Evolutionary conservation across 2,888 invertebrate genomes (phyloP).

Genomic region (Nemurella pictetii): DNA sequence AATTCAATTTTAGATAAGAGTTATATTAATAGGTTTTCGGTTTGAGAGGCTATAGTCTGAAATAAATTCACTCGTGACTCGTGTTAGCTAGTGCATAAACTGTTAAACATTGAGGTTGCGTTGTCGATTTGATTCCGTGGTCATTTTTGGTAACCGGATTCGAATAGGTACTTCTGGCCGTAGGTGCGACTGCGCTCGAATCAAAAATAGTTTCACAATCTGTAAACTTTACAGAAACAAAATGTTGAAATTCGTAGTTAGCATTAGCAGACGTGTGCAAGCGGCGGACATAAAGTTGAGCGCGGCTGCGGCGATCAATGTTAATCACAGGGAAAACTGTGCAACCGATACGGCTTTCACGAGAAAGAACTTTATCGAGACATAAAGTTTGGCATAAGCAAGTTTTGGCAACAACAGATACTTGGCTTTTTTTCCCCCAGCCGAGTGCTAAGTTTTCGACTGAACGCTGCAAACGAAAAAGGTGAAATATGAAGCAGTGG

Average conservation of each 20-base stretch:
- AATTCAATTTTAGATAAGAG: neutral
- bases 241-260: too few relatives aligned
- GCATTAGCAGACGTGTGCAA: too few relatives aligned
- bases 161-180: neutral
- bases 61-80: neutral
- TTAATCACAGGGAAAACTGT: neutral
- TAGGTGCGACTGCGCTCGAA: neutral
- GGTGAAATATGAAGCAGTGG: neutral
- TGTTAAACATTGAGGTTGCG: neutral
- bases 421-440: neutral
- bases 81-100: neutral
- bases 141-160: neutral
- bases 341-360: neutral
- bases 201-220: neutral
- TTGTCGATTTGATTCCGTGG: neutral
- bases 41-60: neutral
- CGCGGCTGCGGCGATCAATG: neutral
- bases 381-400: neutral
- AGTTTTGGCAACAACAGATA: neutral
- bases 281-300: too few relatives aligned
- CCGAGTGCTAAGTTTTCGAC: neutral
- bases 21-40: neutral
- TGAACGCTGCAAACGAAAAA: neutral
- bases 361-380: neutral
- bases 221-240: too few relatives aligned